Evolutionary conservation across 2,113 vertebrate genomes (phyloP).

Genomic region (Trinectes maculatus): DNA sequence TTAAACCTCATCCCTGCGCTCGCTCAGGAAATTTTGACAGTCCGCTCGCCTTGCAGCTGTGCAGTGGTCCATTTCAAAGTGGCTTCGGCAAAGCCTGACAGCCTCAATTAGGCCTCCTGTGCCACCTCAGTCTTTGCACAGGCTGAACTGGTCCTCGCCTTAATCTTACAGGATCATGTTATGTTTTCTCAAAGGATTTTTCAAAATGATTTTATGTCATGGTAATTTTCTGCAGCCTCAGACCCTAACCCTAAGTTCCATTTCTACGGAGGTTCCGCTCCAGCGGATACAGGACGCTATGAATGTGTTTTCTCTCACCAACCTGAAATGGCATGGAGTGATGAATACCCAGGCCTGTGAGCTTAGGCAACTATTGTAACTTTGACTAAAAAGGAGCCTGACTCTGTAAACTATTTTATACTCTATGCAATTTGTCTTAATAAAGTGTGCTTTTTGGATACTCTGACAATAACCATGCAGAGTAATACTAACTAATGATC

Average conservation of each 20-base stretch:
- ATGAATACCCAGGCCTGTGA: constrained; percentile 53
- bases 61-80: constrained; percentile 42
- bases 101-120: constrained; percentile 55
- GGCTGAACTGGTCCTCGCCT: constrained; percentile 25
- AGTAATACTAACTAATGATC: neutral
- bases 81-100: constrained; percentile 58
- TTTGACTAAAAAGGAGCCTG: constrained; percentile 21
- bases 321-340: constrained; percentile 16
- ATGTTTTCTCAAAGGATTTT: constrained; percentile 53
- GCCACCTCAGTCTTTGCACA: constrained; percentile 51
- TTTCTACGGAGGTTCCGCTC: constrained; percentile 47
- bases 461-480: neutral
- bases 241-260: constrained; percentile 32
- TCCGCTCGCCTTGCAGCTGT: constrained; percentile 50
- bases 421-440: too few species aligned
- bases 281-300: constrained; percentile 27
- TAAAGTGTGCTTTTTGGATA: too few species aligned
- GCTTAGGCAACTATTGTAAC: constrained; percentile 43
- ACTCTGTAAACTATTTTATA: too few species aligned
- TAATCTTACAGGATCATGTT: constrained; percentile 49
- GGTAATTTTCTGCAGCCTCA: constrained; percentile 13
- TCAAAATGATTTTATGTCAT: constrained; percentile 57
- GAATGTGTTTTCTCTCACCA: constrained; percentile 59
- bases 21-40: constrained; percentile 28
- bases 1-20: constrained; percentile 6